These are phyloP conservation scores for Oasisia sp. DNA, from an alignment of 2,888 invertebrate genomes.

Conservation along the genomic window DNA sequence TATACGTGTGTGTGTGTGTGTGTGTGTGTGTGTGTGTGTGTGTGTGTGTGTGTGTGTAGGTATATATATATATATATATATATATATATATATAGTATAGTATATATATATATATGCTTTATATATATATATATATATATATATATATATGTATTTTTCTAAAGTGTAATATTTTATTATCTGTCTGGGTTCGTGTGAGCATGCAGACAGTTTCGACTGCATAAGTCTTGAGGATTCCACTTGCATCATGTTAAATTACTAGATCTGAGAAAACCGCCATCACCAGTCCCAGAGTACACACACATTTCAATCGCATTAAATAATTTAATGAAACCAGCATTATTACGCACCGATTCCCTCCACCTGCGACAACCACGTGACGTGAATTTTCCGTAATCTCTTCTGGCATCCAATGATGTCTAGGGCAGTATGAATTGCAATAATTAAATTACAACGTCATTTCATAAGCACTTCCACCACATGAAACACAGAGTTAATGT, in stretches of 20 bases:
- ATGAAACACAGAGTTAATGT: background rate
- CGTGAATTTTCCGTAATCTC: background rate
- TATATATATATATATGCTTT: no score
- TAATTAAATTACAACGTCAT: conserved; percentile 3
- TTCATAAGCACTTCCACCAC: background rate
- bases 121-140: no score
- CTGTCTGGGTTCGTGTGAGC: no score
- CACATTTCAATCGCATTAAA: background rate
- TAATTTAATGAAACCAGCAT: background rate
- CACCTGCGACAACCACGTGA: background rate
- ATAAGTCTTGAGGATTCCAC: background rate
- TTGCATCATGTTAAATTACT: background rate
- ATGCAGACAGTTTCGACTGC: no score
- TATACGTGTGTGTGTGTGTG: no score
- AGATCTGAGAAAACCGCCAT: background rate
- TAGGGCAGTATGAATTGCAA: background rate
- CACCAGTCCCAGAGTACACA: background rate
- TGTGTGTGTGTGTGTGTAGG: no score
- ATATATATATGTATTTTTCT: no score
- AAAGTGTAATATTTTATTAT: no score
- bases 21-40: no score
- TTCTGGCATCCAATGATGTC: background rate
- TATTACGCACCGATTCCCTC: background rate
- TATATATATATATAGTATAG: no score
- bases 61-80: no score